Base-by-base conservation (phyloP, 2,888 invertebrate species). In the Nephrotoma guestfalica region DNA sequence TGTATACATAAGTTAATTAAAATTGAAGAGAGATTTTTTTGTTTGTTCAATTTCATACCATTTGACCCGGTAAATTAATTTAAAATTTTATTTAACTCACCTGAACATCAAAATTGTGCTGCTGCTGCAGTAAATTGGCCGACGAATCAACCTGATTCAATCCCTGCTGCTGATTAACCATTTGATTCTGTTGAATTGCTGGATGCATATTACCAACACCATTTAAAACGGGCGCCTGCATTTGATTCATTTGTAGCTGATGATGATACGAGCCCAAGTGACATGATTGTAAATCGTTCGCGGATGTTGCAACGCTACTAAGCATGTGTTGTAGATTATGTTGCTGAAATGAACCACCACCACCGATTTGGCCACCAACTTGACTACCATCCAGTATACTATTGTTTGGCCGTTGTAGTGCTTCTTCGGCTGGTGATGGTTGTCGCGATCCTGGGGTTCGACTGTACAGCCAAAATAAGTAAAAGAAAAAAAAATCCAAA, bases 371-470 rank as follows among this genome's bases (percentile, higher is more conserved):
- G 9, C 71, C 30, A 47, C 30, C 13, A 86, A 57, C 6, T 57
- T 51, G 51, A 18, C 87, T 86, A 6, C 87, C 87, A 85, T 87
- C 90, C 88, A 91, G 91, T n/a, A 91, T 89, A 87, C 91, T 87
- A 84, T 90, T 90, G 87, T 93, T 92, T 87, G 93, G 93, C 86
- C 94, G 93, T 89, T 92, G 92, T 88, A 92, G 91, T 87, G 92
- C 92, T 89, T 96, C 96, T 91, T 97, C 97, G 15, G 97, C 96
- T 86, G 98, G 97, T 83, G 97, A 98, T 88, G 97, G 97, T 92
- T 97, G 97, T 89, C 97, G 94, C 89, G 97, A 97, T 86, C 97
- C 97, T 71, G 96, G 96, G 88, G 97, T 97, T 89, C 97, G 96
- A 91, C 96, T 97, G 92, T 86, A 93, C 41, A 87, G 51, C 41